Evolutionary conservation across 2,797 vertebrate species (phyloP).

Genomic region (Rhodeus uyekii): DNA sequence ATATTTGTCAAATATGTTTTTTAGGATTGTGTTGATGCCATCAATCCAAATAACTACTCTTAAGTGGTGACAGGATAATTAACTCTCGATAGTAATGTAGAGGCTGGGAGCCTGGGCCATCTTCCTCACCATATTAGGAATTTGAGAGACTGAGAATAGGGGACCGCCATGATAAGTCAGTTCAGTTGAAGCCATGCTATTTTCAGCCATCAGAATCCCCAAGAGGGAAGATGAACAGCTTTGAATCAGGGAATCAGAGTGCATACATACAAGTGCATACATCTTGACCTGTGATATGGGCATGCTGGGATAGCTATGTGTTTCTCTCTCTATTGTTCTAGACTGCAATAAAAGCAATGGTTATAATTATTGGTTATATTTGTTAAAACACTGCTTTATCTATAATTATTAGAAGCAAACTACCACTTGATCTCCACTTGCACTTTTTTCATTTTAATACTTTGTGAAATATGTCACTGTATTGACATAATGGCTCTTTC

Average conservation of each 20-base stretch:
- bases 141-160: slow-evolving; percentile 67
- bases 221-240: slow-evolving; percentile 67
- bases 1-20: slow-evolving; percentile 29
- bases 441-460: background rate
- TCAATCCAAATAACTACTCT: slow-evolving; percentile 43
- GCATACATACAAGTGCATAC: slow-evolving; percentile 42
- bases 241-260: slow-evolving; percentile 62
- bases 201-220: slow-evolving; percentile 70
- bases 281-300: slow-evolving; percentile 43
- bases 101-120: slow-evolving; percentile 53
- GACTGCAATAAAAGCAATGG: background rate
- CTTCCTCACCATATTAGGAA: slow-evolving; percentile 79
- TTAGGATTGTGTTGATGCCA: slow-evolving; percentile 23
- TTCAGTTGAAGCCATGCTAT: slow-evolving; percentile 70
- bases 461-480: background rate
- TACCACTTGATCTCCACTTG: background rate
- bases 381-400: background rate
- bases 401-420: background rate
- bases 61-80: slow-evolving; percentile 49
- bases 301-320: slow-evolving; percentile 9
- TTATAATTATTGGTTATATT: background rate
- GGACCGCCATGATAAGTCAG: slow-evolving; percentile 63
- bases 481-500: background rate
- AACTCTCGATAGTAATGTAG: slow-evolving; percentile 49
- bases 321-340: slow-evolving; percentile 1